Percentiles rank a stretch among this genome's conserved stretches.
These are phyloP conservation scores for Tethea ocularis DNA, from an alignment of 2,888 invertebrate genomes.

Conservation along the genomic window DNA sequence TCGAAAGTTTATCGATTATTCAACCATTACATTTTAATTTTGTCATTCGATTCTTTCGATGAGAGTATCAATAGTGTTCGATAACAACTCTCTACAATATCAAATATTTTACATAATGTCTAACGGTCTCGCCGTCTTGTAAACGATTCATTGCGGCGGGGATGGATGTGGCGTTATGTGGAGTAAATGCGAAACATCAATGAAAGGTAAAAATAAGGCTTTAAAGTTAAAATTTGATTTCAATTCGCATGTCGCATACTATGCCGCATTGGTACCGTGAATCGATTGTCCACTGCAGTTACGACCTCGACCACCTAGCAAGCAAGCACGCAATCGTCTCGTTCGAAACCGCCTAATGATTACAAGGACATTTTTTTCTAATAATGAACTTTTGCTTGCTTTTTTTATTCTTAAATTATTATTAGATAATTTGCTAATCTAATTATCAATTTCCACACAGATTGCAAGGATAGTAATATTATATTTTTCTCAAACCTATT, in stretches of 20 bases:
- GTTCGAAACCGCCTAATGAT: conserved; percentile 55
- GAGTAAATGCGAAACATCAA: conserved; percentile 29
- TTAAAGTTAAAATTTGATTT: conserved; percentile 55
- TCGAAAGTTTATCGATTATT: conserved; percentile 47
- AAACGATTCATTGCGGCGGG: conserved; percentile 36
- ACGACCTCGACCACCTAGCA: conserved; percentile 72
- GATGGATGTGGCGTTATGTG: conserved; percentile 4
- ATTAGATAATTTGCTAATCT: background rate
- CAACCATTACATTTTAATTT: conserved; percentile 36
- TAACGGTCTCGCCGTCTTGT: conserved; percentile 29
- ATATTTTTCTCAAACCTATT: too few species aligned
- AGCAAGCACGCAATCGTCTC: conserved; percentile 74
- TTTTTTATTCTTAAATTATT: background rate
- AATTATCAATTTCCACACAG: background rate
- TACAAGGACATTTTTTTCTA: conserved; percentile 47
- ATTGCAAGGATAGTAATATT: background rate
- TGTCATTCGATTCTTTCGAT: conserved; percentile 57
- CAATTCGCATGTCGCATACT: conserved; percentile 71
- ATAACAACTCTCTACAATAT: conserved; percentile 43
- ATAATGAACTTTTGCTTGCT: background rate
- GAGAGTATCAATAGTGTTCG: conserved; percentile 45
- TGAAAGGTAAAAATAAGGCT: conserved; percentile 39
- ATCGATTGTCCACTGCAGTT: conserved; percentile 80
- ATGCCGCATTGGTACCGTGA: conserved; percentile 75
- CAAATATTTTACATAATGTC: conserved; percentile 29